These are phyloP conservation scores for Lasioglossum villosulum DNA, from an alignment of 2,888 invertebrate genomes.

Conservation along the genomic window DNA sequence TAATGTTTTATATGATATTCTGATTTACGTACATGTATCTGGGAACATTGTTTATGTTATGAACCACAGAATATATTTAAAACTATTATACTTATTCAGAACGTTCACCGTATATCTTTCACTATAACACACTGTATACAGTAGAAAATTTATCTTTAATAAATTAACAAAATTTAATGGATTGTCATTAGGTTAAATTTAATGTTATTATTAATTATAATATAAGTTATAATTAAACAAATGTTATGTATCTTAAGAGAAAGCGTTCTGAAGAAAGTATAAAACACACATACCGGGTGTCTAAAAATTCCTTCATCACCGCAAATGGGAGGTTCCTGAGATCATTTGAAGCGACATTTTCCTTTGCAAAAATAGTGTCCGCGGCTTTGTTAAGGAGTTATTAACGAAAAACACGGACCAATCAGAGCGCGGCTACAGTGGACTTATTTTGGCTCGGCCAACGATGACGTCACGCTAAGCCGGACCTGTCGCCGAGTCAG, in stretches of 20 bases:
- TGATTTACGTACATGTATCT: neutral
- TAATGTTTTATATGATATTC: conserved; percentile 12
- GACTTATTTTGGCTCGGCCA: too few relatives aligned
- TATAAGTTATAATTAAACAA: neutral
- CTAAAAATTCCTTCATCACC: too few relatives aligned
- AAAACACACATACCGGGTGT: neutral
- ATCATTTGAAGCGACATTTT: too few relatives aligned
- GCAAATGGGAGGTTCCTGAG: too few relatives aligned
- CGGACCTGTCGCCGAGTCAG: too few relatives aligned
- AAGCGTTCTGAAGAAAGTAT: neutral
- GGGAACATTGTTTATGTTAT: neutral
- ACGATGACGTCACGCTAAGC: too few relatives aligned
- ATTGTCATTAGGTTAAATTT: neutral
- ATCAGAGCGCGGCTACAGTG: too few relatives aligned
- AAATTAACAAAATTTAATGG: neutral
- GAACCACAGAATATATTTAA: neutral
- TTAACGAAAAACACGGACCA: too few relatives aligned
- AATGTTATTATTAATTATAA: too few relatives aligned
- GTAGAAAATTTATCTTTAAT: neutral
- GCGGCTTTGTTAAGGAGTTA: too few relatives aligned
- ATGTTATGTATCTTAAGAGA: too few relatives aligned
- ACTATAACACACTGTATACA: neutral
- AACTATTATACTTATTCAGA: neutral
- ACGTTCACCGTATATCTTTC: neutral
- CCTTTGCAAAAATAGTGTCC: too few relatives aligned